phyloP scores from a whole-genome alignment of 2,797 vertebrate genomes.

The Lacerta bilineata region DNA sequence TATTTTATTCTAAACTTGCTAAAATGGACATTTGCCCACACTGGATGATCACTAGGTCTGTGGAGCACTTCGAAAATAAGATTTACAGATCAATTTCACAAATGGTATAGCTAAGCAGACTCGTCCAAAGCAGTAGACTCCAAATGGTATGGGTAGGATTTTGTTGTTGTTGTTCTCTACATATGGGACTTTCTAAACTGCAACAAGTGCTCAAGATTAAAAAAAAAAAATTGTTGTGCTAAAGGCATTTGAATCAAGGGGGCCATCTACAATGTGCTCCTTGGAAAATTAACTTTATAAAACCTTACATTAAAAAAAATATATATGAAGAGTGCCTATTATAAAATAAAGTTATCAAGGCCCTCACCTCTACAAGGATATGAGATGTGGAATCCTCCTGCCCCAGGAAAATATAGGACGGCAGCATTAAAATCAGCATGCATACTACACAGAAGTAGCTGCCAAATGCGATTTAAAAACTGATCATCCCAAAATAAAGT shows the following conservation, averaged over 20 bases:
- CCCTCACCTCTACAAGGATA: slow-evolving; percentile 55
- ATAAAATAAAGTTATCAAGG: slow-evolving; percentile 72
- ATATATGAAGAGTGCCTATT: slow-evolving; percentile 72
- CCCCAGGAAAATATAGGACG: slow-evolving; percentile 49
- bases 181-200: slow-evolving; percentile 55
- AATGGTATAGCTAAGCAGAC: slow-evolving; percentile 61
- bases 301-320: slow-evolving; percentile 66
- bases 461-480: slow-evolving; percentile 58
- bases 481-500: slow-evolving; percentile 63
- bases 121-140: slow-evolving; percentile 53
- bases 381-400: slow-evolving; percentile 51
- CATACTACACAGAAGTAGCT: slow-evolving; percentile 58
- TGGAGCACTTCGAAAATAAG: slow-evolving; percentile 53
- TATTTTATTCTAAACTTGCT: slow-evolving; percentile 35
- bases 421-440: slow-evolving; percentile 49
- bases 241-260: slow-evolving; percentile 75
- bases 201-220: slow-evolving; percentile 78
- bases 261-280: slow-evolving; percentile 72
- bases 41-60: slow-evolving; percentile 26
- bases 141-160: slow-evolving; percentile 44
- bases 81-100: slow-evolving; percentile 62
- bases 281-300: slow-evolving; percentile 79
- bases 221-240: slow-evolving; percentile 71
- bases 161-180: slow-evolving; percentile 44
- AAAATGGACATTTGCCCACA: slow-evolving; percentile 29